Conservation (phyloP, 1,140 invertebrate genomes). For the Melitaea cinxia region DNA sequence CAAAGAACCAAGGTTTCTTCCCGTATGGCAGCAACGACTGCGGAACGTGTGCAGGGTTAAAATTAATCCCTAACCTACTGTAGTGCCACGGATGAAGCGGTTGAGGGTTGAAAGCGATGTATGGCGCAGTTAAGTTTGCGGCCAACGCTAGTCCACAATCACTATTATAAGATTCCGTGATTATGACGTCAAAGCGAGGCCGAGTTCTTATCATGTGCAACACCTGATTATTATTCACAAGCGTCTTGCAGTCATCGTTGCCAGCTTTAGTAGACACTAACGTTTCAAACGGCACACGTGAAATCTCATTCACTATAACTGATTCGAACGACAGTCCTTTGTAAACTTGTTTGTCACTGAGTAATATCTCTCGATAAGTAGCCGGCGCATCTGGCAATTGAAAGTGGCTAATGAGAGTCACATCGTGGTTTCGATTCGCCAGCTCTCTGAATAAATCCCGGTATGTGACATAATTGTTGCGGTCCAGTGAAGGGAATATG, state of each 20-base stretch:
- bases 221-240: conserved; percentile 79
- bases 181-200: conserved; percentile 83
- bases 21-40: conserved; percentile 75
- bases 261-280: conserved; percentile 73
- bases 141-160: conserved; percentile 84
- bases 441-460: conserved; percentile 85
- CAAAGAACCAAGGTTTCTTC: conserved; percentile 81
- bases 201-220: conserved; percentile 75
- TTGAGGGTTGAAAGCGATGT: conserved; percentile 83
- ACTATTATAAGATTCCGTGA: conserved; percentile 84
- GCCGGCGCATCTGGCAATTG: conserved; percentile 74
- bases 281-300: conserved; percentile 72
- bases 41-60: conserved; percentile 83
- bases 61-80: conserved; percentile 80
- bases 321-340: conserved; percentile 73
- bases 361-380: conserved; percentile 83
- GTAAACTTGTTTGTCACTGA: conserved; percentile 67
- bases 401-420: conserved; percentile 87
- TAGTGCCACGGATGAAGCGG: conserved; percentile 84
- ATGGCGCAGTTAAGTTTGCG: conserved; percentile 82
- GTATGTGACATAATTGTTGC: conserved; percentile 87
- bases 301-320: conserved; percentile 70
- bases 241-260: conserved; percentile 80
- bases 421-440: conserved; percentile 84
- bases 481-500: conserved; percentile 84